Evolutionary conservation across 2,113 vertebrate genomes (phyloP), one percentile per base, ranked within the genome.

Genomic region (Caranx ignobilis): DNA sequence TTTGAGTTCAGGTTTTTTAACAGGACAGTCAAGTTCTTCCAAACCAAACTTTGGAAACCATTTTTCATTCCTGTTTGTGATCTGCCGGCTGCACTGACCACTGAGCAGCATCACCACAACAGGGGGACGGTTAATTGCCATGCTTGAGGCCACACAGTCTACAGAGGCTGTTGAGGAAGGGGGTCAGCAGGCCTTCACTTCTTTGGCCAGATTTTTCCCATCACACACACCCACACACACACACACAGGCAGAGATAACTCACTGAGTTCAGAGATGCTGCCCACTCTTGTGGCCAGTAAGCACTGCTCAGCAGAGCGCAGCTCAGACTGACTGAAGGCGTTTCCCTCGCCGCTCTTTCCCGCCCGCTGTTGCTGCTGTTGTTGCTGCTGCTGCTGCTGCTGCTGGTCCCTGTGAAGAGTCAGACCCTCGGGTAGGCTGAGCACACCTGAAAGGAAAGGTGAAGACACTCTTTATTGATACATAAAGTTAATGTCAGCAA

Each of bases 251-350:
- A 75, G 4, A 67, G 8, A 26, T 41, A 10, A 91, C 98, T 99
- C 93, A 99, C 98, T 99, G 93, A 99, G 97, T 71, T 99, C 98
- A 0, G 98, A 94, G 60, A 99, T 97, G 95, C 98, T 98, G 86
- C 98, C 98, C 89, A 99, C 98, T 0, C 97, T 96, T 0, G 98
- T 99, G 88, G 98, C 97, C 89, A 99, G 92, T 50, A 99, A 92
- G 64, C 97, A 99, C 92, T 99, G 98, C 72, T 99, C 98, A 0
- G 97, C 94, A 87, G 97, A 97, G 79, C 97, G 96, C 31, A 98
- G 91, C 92, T 99, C 98, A 0, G 97, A 96, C 91, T 98, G 97
- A 92, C 96, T 97, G 94, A 96, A 98, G 93, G 96, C 94, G 82
- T 96, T 95, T 45, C 96, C 95, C 39, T 98, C 97, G n/a, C 95